Base-by-base conservation (phyloP, 1,140 invertebrate genomes). In the Aphelenchoides besseyi region DNA sequence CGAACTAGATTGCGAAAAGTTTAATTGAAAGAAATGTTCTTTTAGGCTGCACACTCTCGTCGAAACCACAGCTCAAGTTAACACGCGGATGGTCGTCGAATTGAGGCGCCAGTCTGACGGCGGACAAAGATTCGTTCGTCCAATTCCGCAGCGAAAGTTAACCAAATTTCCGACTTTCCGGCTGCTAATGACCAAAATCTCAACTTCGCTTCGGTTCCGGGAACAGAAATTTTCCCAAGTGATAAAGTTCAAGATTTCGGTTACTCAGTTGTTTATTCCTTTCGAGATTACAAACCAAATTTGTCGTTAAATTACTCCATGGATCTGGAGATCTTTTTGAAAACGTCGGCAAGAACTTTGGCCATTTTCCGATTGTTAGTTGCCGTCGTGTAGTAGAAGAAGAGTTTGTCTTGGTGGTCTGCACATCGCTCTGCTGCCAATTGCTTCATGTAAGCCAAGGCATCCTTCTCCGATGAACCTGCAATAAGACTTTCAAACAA, bases 401-500 rank as follows among this genome's bases (percentile, higher is more conserved):
- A 18, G 3, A 66, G 32, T 12, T 66, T 66, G 12, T 37, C 63
- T 16, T 26, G 48, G 30, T 37, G 16, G 12, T 32, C 36, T 37
- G 30, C 12, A 33, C 32, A 64, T 32, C 26, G n/a, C 2, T 66
- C 32, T 2, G 36, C 16, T 16, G 32, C 30, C 30, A 36, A 66
- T 1, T 66, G 16, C 16, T 36, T 37, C 2, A 66, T 36, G 32
- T 33, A 66, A 12, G 16, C 12, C 28, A 55, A 2, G 26, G 63
- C 63, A n/a, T 66, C 63, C 3, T 66, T 66, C 12, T 66, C 63
- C 1, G 63, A 36, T 16, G 12, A n/a, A 1, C 63, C 63, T 66
- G 36, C 30, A 66, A 66, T 64, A 8, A 64, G 28, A 57, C 5
- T 28, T 57, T 3, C 9, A 9, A 8, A 57, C 5, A 57, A 57